Evolutionary conservation across 2,113 vertebrate genomes (phyloP), one percentile per base, ranked within the genome.

Genomic region (Myotis lucifugus): DNA sequence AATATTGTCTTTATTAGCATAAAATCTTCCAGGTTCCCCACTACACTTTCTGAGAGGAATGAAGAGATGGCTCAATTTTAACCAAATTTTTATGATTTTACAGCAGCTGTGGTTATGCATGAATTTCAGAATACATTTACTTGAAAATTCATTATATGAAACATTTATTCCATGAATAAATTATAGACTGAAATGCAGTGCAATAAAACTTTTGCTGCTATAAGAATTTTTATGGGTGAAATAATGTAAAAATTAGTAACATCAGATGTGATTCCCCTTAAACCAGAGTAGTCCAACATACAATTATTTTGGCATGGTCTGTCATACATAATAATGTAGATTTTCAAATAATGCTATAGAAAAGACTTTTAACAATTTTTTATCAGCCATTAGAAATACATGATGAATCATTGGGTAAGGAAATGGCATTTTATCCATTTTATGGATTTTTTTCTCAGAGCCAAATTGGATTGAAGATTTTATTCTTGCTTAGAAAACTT

Each of bases 121-220:
- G 97, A 97, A 97, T 97, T 98, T 98, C 97, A 98, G 97, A 98
- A 98, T 98, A 98, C 97, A 98, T 98, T 98, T 98, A 97, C 97
- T 98, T 97, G 95, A 97, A 98, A 98, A 98, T 98, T 98, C 98
- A 98, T 98, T 98, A 98, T 98, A 98, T 98, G 98, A 99, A 98
- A 98, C 98, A 98, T 98, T 98, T 98, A 98, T 98, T 97, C 97
- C 98, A 98, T 98, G 98, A 98, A 98, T 98, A 98, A 98, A 98
- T 99, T 98, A 98, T 97, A 98, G 97, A 96, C 97, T 98, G 98
- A 98, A 98, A 98, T 98, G 97, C 95, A 98, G 95, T 96, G 96
- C 97, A 98, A 98, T 99, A 98, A 98, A 98, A 98, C 97, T 98
- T 98, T 98, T 98, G 95, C 98, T 98, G 98, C 98, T 98, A 97